Conservation (phyloP, 2,888 invertebrate species). For the Cyrtodaria siliqua region DNA sequence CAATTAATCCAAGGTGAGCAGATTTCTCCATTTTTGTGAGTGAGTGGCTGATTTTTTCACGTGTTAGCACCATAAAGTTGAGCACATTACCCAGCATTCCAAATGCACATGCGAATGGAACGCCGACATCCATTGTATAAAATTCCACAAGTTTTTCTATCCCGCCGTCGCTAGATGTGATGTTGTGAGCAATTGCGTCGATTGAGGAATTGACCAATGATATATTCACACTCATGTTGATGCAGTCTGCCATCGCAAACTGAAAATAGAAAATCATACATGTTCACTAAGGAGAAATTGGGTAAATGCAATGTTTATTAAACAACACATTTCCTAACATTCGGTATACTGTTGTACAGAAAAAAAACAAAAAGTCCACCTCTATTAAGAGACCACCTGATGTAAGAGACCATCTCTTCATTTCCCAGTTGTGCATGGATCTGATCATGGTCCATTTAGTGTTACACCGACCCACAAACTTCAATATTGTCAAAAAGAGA, state of each 20-base stretch:
- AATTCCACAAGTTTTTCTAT: constrained; percentile 65
- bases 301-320: too few relatives aligned
- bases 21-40: constrained; percentile 83
- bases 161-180: too few relatives aligned
- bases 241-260: constrained; percentile 13
- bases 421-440: too few relatives aligned
- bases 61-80: constrained; percentile 80
- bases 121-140: constrained; percentile 75
- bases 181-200: constrained; percentile 27
- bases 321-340: too few relatives aligned
- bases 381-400: too few relatives aligned
- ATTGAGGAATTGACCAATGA: constrained; percentile 19
- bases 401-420: too few relatives aligned
- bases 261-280: not conserved
- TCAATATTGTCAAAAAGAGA: too few relatives aligned
- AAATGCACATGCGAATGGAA: constrained; percentile 80
- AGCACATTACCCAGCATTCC: constrained; percentile 82
- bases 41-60: constrained; percentile 78
- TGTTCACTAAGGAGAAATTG: too few relatives aligned
- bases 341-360: too few relatives aligned
- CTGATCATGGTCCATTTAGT: too few relatives aligned
- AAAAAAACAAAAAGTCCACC: too few relatives aligned
- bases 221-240: not conserved
- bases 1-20: constrained; percentile 83
- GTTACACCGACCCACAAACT: too few relatives aligned